Evolutionary conservation across 2,888 invertebrate genomes (phyloP), one percentile per base, ranked within the genome.

Genomic region (Netelia inedita): DNA sequence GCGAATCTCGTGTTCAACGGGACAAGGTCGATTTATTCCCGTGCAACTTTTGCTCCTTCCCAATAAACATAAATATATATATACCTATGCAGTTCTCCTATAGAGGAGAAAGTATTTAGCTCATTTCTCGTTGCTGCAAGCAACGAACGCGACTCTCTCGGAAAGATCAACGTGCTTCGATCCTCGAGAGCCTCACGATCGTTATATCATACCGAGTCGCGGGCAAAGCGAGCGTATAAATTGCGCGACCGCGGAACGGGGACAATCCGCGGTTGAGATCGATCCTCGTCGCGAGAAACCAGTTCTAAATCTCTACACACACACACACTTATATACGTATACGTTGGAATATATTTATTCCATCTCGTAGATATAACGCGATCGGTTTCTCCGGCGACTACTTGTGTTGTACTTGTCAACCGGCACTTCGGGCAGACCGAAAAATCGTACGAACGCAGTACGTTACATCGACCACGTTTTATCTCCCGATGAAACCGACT

Each of bases 41-140:
- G 50, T 57, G 66, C 72, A 76, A 66, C 66, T 65, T 73, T 74
- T 66, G 57, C 28, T 72, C 50, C 65, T 35, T 53, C 53, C 53
- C 14, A 53, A n/a, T 53, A 16, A 53, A 41, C n/a, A 14, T 3
- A 63, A 14, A n/a, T n/a, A 41, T 63, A 41, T 35, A 63, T 35
- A 28, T 35, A 11, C 5, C 53, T 46, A 43, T 50, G 43, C 55
- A 16, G 50, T 50, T 43, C 21, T 57, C 6, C 35, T 50, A 23
- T 59, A 57, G 43, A 79, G 83, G 91, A 90, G 92, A 91, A 91
- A 91, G 91, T 90, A 90, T 89, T 90, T 87, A 87, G 85, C 87
- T 87, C 86, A 87, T 89, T 88, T 87, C 79, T 80, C 84, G 84
- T 76, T 85, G 68, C 72, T 65, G 82, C 72, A 69, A 57, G 57